Percentiles rank a stretch among this genome's conserved stretches.
Evolutionary conservation across 2,888 invertebrate genomes (phyloP).

Genomic region (Caenorhabditis angaria): DNA sequence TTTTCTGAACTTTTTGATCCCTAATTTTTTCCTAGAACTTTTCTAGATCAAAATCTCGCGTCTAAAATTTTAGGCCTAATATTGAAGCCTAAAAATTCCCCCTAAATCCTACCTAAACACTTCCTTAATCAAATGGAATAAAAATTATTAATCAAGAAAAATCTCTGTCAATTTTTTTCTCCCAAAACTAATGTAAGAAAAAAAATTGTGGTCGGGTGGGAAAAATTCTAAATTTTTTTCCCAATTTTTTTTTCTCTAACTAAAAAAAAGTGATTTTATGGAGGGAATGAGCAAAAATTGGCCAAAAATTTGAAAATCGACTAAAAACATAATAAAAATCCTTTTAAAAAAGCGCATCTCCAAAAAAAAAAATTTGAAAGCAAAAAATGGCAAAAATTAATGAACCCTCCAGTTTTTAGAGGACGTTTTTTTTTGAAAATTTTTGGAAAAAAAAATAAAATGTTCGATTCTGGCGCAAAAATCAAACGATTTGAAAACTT

Average conservation of each 20-base stretch:
- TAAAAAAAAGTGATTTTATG: not conserved
- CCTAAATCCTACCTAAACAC: too few species aligned
- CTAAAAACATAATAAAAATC: too few species aligned
- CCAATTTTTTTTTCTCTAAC: not conserved
- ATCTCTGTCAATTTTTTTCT: not conserved
- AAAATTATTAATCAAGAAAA: not conserved
- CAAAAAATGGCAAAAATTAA: not conserved
- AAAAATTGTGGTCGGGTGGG: not conserved
- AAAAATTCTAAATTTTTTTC: constrained; percentile 1
- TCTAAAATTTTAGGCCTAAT: too few species aligned
- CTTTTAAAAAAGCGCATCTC: too few species aligned
- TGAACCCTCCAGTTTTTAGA: not conserved
- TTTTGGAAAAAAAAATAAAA: not conserved
- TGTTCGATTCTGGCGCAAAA: too few species aligned
- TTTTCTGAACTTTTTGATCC: too few species aligned
- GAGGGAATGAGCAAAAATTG: not conserved
- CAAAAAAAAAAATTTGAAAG: not conserved
- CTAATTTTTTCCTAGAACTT: too few species aligned
- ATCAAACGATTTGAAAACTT: too few species aligned
- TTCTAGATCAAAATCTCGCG: too few species aligned
- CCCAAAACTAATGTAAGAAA: not conserved
- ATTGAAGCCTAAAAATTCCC: too few species aligned
- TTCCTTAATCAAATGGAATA: too few species aligned
- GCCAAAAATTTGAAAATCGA: not conserved
- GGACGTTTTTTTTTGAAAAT: not conserved